Conservation (phyloP, 2,113 vertebrate species). For the Montifringilla adamsi region DNA sequence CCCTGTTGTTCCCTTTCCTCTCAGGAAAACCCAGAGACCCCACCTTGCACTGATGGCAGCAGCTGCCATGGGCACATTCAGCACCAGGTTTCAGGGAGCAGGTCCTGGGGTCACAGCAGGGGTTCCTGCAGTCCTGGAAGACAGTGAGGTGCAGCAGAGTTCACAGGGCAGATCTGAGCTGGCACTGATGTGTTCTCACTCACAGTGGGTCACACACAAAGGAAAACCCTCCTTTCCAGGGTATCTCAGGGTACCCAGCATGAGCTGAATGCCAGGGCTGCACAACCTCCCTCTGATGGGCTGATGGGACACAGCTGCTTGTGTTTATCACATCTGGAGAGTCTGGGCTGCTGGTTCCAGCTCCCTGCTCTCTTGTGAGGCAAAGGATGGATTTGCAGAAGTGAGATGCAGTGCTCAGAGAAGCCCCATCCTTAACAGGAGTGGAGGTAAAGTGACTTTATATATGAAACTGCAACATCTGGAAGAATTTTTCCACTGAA, state of each 20-base stretch:
- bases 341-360: not conserved
- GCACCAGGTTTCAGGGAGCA: slow-evolving; percentile 88
- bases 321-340: not conserved
- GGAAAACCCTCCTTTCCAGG: not conserved
- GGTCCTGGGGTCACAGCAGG: slow-evolving; percentile 90
- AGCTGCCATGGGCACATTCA: slow-evolving; percentile 91
- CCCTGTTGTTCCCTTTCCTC: not conserved
- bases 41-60: slow-evolving; percentile 94
- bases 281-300: not conserved
- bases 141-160: not conserved
- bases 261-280: not conserved
- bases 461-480: not conserved
- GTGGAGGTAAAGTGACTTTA: not conserved
- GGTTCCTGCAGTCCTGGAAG: slow-evolving; percentile 88
- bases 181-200: not conserved
- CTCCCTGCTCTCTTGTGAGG: not conserved
- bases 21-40: not conserved
- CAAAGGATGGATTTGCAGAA: not conserved
- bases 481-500: not conserved
- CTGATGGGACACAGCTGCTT: not conserved
- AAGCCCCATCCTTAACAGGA: not conserved
- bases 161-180: not conserved
- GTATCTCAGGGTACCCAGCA: not conserved
- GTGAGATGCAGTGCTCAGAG: not conserved
- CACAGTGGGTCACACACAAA: not conserved